phyloP scores from a whole-genome alignment of 1,140 invertebrate species.

The Yoshiicerus persimilis region DNA sequence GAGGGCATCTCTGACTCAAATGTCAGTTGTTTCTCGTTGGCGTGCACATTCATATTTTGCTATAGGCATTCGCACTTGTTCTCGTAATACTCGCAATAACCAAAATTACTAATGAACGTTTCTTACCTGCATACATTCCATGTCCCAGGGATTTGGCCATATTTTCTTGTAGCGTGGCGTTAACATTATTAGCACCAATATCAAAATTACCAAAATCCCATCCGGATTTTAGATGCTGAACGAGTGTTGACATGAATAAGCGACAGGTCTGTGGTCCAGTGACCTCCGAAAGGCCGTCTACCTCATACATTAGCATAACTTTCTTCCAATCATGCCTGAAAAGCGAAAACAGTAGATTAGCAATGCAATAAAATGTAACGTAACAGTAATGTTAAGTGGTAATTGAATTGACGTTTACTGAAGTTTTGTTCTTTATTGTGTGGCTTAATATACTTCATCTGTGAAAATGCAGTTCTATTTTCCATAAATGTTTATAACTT shows the following conservation, averaged over 20 bases:
- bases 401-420: too few relatives aligned
- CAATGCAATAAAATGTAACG: too few relatives aligned
- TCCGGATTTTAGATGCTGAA: slow-evolving; percentile 62
- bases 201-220: slow-evolving; percentile 52
- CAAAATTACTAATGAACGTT: neutral
- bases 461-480: neutral
- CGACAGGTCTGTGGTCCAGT: slow-evolving; percentile 67
- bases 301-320: slow-evolving; percentile 70
- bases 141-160: slow-evolving; percentile 56
- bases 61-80: neutral
- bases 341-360: slow-evolving; percentile 32
- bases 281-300: slow-evolving; percentile 64
- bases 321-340: slow-evolving; percentile 69
- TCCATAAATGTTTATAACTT: neutral
- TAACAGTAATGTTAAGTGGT: too few relatives aligned
- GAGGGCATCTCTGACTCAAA: too few relatives aligned
- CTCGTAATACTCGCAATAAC: neutral
- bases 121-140: neutral
- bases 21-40: neutral
- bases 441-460: too few relatives aligned
- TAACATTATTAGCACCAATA: slow-evolving; percentile 56
- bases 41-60: neutral
- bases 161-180: slow-evolving; percentile 60
- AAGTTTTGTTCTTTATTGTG: too few relatives aligned
- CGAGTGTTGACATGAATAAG: slow-evolving; percentile 68